Conservation (phyloP, 1,140 invertebrate genomes). For the Conopomorpha cramerella region DNA sequence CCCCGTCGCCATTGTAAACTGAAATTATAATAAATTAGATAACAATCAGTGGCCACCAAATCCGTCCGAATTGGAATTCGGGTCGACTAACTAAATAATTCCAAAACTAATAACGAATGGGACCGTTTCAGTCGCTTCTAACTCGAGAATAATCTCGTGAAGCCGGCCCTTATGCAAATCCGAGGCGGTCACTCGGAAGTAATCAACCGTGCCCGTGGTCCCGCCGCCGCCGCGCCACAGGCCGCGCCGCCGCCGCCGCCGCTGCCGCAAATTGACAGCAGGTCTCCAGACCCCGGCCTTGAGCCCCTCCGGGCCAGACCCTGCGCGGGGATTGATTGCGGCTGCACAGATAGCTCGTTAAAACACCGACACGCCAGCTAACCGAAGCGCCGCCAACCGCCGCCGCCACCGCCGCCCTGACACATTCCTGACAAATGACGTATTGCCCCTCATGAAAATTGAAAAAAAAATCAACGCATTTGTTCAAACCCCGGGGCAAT, state of each 20-base stretch:
- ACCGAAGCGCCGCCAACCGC: no score
- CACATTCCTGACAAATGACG: slow-evolving; percentile 22
- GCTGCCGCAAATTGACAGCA: slow-evolving; percentile 42
- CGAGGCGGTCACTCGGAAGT: slow-evolving; percentile 51
- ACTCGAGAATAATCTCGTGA: slow-evolving; percentile 48
- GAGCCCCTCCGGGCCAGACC: no score
- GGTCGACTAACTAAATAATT: slow-evolving; percentile 34
- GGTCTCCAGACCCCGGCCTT: no score
- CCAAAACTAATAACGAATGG: slow-evolving; percentile 44
- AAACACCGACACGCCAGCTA: no score
- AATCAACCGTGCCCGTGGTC: slow-evolving; percentile 24
- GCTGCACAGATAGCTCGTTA: slow-evolving; percentile 32
- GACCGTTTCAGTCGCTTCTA: slow-evolving; percentile 21
- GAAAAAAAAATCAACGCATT: no score
- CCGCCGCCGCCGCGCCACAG: slow-evolving; percentile 1
- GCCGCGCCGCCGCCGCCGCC: slow-evolving; percentile 11
- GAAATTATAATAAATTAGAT: no score
- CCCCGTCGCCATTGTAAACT: no score
- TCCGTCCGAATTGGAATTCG: neutral
- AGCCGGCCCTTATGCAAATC: slow-evolving; percentile 52
- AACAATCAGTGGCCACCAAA: neutral
- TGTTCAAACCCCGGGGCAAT: no score
- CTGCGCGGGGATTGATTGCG: slow-evolving; percentile 40
- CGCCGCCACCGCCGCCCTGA: no score
- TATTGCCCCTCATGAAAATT: no score